A percentile compares a stretch with the other conserved stretches of the same genome.
Conservation (phyloP, 2,797 vertebrate genomes). For the Catamblyrhynchus diadema region DNA sequence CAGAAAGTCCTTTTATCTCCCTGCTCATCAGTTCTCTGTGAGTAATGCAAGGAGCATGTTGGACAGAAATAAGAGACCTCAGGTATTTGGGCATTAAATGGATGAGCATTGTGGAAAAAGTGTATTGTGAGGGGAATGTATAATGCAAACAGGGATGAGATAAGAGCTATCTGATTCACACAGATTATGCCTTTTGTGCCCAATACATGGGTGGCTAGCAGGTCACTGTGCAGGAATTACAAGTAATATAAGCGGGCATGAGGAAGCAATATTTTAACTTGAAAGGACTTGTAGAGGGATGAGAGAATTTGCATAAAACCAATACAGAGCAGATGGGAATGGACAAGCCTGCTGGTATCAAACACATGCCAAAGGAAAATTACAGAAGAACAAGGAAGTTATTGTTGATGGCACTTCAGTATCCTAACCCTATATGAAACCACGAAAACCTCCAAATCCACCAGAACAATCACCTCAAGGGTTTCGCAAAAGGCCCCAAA, state of each 20-base stretch:
- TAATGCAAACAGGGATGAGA: slow-evolving; percentile 57
- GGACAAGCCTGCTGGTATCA: slow-evolving; percentile 57
- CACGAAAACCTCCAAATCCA: slow-evolving; percentile 38
- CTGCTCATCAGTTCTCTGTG: neutral
- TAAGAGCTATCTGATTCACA: slow-evolving; percentile 60
- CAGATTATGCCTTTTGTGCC: slow-evolving; percentile 53
- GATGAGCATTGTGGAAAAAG: slow-evolving; percentile 35
- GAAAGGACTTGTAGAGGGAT: slow-evolving; percentile 63
- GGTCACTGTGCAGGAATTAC: slow-evolving; percentile 52
- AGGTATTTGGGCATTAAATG: slow-evolving; percentile 39
- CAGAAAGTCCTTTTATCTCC: slow-evolving; percentile 26
- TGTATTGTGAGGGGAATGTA: neutral
- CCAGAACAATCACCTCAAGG: neutral
- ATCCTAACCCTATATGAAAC: slow-evolving; percentile 6
- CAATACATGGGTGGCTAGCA: slow-evolving; percentile 48
- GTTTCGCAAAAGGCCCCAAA: neutral
- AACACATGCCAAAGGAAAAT: slow-evolving; percentile 49
- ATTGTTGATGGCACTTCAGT: slow-evolving; percentile 27
- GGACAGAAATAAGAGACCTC: slow-evolving; percentile 27
- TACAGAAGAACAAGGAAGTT: slow-evolving; percentile 65
- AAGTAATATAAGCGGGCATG: slow-evolving; percentile 47
- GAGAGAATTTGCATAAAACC: slow-evolving; percentile 67
- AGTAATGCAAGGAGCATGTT: neutral
- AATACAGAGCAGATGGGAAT: slow-evolving; percentile 55
- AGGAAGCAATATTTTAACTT: slow-evolving; percentile 64